Evolutionary conservation across 1,140 invertebrate species (phyloP).

Genomic region (Dendroctonus valens): DNA sequence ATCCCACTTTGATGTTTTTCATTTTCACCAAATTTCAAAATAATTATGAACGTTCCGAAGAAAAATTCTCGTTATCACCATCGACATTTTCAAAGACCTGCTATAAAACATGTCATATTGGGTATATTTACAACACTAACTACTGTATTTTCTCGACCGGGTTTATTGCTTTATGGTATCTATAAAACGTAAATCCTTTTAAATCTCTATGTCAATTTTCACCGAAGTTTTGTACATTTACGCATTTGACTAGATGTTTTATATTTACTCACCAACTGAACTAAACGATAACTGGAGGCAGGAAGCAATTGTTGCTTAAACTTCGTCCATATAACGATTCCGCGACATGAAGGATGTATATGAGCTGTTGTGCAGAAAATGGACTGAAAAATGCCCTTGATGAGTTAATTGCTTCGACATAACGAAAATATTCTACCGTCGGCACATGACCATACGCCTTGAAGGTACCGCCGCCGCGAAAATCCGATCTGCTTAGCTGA

Average conservation of each 20-base stretch:
- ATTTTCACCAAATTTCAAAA: neutral
- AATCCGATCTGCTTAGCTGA: too few species aligned
- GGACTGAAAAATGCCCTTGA: too few species aligned
- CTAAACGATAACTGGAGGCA: too few species aligned
- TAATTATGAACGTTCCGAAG: constrained; percentile 3
- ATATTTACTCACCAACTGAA: constrained; percentile 1
- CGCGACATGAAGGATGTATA: too few species aligned
- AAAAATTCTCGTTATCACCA: constrained; percentile 23
- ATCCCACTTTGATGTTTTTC: constrained; percentile 13
- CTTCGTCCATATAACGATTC: too few species aligned
- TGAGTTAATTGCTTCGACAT: neutral
- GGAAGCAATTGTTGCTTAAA: too few species aligned
- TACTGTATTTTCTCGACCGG: constrained; percentile 30
- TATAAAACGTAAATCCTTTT: constrained; percentile 31
- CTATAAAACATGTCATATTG: constrained; percentile 34
- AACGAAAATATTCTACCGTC: neutral
- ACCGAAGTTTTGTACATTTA: constrained; percentile 8
- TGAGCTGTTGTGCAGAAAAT: too few species aligned
- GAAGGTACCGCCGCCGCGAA: neutral
- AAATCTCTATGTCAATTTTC: constrained; percentile 30
- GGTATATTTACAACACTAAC: constrained; percentile 27
- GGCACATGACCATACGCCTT: neutral
- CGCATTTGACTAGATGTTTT: constrained; percentile 1
- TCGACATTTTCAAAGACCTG: constrained; percentile 20
- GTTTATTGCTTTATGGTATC: constrained; percentile 32